These are phyloP conservation scores for Schizotus pectinicornis DNA, from an alignment of 2,888 invertebrate genomes.

Conservation along the genomic window DNA sequence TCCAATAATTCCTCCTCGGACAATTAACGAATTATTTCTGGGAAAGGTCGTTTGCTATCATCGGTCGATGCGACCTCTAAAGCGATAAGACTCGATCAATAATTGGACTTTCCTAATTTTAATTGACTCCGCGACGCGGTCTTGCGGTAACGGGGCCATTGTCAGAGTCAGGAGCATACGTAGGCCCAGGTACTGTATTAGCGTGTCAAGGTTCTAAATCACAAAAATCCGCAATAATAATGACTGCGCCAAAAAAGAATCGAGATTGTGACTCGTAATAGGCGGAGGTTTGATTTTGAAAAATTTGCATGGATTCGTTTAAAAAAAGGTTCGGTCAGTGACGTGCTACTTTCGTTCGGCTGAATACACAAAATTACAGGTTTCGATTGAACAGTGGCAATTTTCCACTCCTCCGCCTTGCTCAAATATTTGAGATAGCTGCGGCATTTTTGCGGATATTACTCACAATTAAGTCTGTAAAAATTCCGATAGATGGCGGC, in stretches of 20 bases:
- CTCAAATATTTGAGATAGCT: background rate
- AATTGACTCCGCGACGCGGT: constrained; percentile 2
- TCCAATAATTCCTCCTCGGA: too few relatives aligned
- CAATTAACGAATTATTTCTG: too few relatives aligned
- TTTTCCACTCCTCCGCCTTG: background rate
- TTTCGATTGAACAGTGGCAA: too few relatives aligned
- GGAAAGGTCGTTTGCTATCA: too few relatives aligned
- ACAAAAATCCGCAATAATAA: constrained; percentile 9
- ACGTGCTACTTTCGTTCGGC: too few relatives aligned
- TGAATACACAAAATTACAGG: too few relatives aligned
- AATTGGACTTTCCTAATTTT: background rate
- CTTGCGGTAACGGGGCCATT: constrained; percentile 17
- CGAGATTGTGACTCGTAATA: too few relatives aligned
- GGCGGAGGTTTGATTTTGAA: too few relatives aligned
- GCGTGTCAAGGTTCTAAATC: constrained; percentile 8
- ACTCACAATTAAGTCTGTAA: background rate
- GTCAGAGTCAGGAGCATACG: constrained; percentile 20
- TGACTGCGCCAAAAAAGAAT: too few relatives aligned
- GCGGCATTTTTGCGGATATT: constrained; percentile 1
- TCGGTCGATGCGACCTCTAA: constrained; percentile 5
- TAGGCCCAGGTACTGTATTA: constrained; percentile 12
- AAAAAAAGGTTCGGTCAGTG: too few relatives aligned
- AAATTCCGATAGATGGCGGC: constrained; percentile 23
- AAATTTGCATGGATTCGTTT: too few relatives aligned
- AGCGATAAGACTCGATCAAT: constrained; percentile 7